These are phyloP conservation scores for Calameuta idolon DNA, from an alignment of 2,888 invertebrate species.

Conservation along the genomic window DNA sequence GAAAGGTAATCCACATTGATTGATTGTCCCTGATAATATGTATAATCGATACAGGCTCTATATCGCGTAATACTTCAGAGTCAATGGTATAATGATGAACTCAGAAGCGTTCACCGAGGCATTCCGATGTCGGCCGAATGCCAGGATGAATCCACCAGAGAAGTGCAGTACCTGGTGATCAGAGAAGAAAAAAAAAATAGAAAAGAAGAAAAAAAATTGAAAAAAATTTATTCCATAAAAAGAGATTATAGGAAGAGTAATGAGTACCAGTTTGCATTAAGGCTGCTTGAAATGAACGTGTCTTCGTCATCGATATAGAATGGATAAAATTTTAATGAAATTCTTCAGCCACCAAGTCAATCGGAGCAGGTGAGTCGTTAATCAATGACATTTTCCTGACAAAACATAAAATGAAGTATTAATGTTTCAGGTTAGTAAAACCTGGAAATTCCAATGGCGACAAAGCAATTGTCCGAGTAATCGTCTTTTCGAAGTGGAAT, in stretches of 20 bases:
- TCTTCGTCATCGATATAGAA: neutral
- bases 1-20: slow-evolving; percentile 63
- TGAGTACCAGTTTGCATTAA: neutral
- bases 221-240: neutral
- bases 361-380: neutral
- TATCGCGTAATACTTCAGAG: slow-evolving; percentile 47
- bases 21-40: neutral
- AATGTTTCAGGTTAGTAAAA: neutral
- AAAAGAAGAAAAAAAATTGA: slow-evolving; percentile 9
- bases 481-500: neutral
- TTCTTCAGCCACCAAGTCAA: neutral
- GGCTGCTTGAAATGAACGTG: neutral
- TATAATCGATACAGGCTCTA: neutral
- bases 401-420: neutral
- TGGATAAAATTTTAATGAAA: neutral
- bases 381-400: neutral
- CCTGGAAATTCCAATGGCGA: neutral
- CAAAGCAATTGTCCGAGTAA: neutral
- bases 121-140: slow-evolving; percentile 66
- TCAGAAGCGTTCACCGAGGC: slow-evolving; percentile 68
- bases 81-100: slow-evolving; percentile 70
- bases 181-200: neutral
- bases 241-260: neutral
- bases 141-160: slow-evolving; percentile 67
- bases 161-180: slow-evolving; percentile 68